Evolutionary conservation across 2,888 invertebrate species (phyloP).

Genomic region (Platynereis dumerilii): DNA sequence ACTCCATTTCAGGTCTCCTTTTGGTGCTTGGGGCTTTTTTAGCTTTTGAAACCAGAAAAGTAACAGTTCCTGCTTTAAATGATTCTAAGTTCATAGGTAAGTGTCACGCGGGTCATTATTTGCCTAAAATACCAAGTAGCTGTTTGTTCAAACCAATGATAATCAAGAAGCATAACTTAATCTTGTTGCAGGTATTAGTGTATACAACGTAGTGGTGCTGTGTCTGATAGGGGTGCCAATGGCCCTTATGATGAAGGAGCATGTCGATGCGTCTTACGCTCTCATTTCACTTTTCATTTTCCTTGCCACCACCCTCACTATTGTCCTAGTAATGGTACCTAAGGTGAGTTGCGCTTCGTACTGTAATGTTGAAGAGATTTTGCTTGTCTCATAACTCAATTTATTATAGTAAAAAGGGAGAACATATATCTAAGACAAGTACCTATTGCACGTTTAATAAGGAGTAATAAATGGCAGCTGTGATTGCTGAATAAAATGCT

Average conservation of each 20-base stretch:
- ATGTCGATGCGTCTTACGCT: conserved; percentile 40
- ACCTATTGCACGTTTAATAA: too few species aligned
- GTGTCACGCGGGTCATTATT: conserved; percentile 6
- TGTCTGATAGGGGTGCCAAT: conserved; percentile 42
- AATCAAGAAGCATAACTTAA: too few species aligned
- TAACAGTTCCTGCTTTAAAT: conserved; percentile 44
- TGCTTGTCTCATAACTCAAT: too few species aligned
- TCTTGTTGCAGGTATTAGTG: conserved; percentile 23
- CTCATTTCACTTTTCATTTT: conserved; percentile 42
- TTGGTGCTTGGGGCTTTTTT: conserved; percentile 46
- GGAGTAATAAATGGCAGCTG: too few species aligned
- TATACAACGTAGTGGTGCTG: conserved; percentile 41
- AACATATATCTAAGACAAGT: too few species aligned
- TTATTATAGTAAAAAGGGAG: too few species aligned
- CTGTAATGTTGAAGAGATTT: too few species aligned
- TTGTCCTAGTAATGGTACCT: conserved; percentile 41
- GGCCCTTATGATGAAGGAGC: conserved; percentile 40
- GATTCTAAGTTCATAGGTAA: conserved; percentile 45
- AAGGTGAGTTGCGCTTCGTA: conserved; percentile 36
- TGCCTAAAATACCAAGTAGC: too few species aligned
- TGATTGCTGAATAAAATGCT: too few species aligned
- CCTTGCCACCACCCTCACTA: conserved; percentile 42
- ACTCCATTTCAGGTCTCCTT: conserved; percentile 37
- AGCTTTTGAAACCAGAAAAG: conserved; percentile 48
- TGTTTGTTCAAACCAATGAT: too few species aligned